phyloP scores from a whole-genome alignment of 2,797 vertebrate species.

The Poeciliopsis infans region DNA sequence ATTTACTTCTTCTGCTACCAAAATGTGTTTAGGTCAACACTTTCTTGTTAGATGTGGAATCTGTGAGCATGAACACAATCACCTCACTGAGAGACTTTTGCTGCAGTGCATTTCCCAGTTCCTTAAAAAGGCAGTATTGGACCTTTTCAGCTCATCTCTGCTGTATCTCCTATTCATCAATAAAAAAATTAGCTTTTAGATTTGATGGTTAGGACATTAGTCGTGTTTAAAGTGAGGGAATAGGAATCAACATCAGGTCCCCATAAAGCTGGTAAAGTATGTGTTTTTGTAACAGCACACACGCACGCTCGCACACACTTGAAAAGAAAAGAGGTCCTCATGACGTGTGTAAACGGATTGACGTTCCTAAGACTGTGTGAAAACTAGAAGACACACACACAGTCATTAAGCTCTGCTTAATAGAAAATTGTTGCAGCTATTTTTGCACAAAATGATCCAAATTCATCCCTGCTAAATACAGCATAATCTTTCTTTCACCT shows the following conservation, averaged over 20 bases:
- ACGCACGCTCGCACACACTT: neutral
- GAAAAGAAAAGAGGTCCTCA: neutral
- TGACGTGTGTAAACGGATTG: too few relatives aligned
- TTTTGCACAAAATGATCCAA: neutral
- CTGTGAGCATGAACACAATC: neutral
- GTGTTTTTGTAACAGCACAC: neutral
- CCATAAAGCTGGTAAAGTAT: neutral
- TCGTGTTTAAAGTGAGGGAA: neutral
- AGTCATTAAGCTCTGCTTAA: neutral
- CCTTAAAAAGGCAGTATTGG: neutral
- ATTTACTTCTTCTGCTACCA: neutral
- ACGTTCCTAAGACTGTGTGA: too few relatives aligned
- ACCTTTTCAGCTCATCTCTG: too few relatives aligned
- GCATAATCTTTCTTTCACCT: neutral
- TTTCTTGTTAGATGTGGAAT: neutral
- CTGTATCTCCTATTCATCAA: neutral
- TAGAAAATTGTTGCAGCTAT: neutral
- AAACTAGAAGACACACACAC: neutral
- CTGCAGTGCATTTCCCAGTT: neutral
- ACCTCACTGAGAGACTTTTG: neutral
- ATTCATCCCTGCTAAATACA: neutral
- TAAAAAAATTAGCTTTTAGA: neutral
- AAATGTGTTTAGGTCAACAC: neutral
- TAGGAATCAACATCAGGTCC: neutral
- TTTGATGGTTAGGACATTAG: neutral